Evolutionary conservation across 2,888 invertebrate genomes (phyloP).

Genomic region (Gasteruption jaculator): DNA sequence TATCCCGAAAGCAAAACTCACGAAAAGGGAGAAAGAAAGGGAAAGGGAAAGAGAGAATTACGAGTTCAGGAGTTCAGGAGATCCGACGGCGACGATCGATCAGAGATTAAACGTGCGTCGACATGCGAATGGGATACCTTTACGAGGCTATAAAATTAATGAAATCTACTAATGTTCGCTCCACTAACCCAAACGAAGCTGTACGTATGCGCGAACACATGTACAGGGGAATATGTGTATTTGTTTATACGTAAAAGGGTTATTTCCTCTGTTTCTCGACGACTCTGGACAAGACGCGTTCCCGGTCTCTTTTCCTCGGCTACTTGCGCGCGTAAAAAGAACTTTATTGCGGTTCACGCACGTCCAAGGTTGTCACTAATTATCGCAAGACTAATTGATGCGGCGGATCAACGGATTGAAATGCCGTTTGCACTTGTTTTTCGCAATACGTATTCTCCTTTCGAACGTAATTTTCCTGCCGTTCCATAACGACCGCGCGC

Average conservation of each 20-base stretch:
- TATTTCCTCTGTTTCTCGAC: no score
- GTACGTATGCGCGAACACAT: no score
- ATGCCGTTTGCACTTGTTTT: conserved; percentile 9
- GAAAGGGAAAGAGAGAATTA: conserved; percentile 8
- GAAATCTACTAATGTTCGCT: conserved; percentile 26
- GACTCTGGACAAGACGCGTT: no score
- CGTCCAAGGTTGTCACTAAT: conserved; percentile 20
- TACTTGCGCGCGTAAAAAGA: conserved; percentile 19
- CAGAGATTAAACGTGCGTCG: conserved; percentile 10
- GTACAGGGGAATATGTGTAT: no score
- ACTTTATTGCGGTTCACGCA: conserved; percentile 19
- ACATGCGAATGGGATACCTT: conserved; percentile 30
- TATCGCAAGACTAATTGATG: conserved; percentile 25
- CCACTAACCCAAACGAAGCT: no score
- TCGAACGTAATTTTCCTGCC: no score
- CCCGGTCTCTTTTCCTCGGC: conserved; percentile 4
- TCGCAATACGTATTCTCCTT: conserved; percentile 7
- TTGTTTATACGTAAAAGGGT: no score
- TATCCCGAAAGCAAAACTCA: no score
- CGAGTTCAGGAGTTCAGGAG: conserved; percentile 5
- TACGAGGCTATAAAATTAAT: conserved; percentile 35
- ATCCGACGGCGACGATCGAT: conserved; percentile 1
- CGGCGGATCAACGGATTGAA: conserved; percentile 12
- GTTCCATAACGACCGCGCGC: no score
- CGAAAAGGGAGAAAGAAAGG: not conserved